Base-by-base conservation (phyloP, 2,113 vertebrate species). In the Catharus fuscescens region DNA sequence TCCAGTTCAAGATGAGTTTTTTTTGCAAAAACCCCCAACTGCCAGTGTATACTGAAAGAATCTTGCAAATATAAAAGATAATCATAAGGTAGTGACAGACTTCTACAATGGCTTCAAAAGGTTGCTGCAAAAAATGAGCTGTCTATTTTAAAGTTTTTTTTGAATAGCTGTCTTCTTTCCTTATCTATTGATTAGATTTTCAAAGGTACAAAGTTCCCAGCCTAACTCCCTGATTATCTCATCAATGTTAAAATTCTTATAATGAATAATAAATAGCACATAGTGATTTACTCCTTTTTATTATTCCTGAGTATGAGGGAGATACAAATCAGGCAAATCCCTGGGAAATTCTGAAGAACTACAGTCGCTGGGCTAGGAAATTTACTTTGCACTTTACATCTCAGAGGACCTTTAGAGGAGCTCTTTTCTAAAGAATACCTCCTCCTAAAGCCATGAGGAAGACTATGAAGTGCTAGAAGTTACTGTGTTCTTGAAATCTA, bases 11-110 rank as follows among this genome's bases (percentile, higher is more conserved):
- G 21, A 61, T 31, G 6, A 8, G 6, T 1, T 16, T n/a, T n/a
- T 45, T 36, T 52, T 17, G 2, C 5, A 12, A 60, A 82, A 54
- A 8, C 0, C 2, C 4, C 20, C 21, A 48, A 9, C 4, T 48
- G 4, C 25, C 6, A 26, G 8, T 48, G 14, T 25, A 62, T 19
- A 48, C 14, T 9, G 17, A 70, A 48, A 56, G 48, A 56, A 50
- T 48, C 26, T 62, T 61, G 21, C 31, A 62, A 62, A 62, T 69
- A 70, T 24, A 56, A 83, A 83, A 76, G 3, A 25, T 45, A 64
- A 50, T 50, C 3, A 56, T 61, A 74, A 78, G 19, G 23, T 57
- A 62, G 17, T 34, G 47, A 47, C 34, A 83, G 45, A 62, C 18
- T 5, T 2, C 13, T 42, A 44, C 29, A 74, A 67, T 8, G 26